Evolutionary conservation across 1,140 invertebrate species (phyloP).

Genomic region (Drosophila pseudoananassae): DNA sequence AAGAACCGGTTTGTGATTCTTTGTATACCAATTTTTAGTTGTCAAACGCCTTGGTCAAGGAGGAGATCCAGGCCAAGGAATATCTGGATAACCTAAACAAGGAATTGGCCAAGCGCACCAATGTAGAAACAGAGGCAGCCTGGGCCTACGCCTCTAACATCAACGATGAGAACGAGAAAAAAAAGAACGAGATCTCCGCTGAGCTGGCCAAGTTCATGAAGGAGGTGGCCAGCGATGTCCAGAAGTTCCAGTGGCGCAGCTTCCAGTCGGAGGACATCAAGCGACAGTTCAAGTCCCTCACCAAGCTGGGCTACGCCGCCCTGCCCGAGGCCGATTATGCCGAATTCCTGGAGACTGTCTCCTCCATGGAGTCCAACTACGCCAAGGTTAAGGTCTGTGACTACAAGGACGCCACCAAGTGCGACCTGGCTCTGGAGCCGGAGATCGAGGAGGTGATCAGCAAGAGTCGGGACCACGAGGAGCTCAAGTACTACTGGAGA

Average conservation of each 20-base stretch:
- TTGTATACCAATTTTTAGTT: slow-evolving; percentile 28
- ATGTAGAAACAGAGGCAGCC: slow-evolving; percentile 85
- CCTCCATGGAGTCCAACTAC: slow-evolving; percentile 91
- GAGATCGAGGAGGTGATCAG: slow-evolving; percentile 89
- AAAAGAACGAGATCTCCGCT: slow-evolving; percentile 84
- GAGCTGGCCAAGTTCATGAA: slow-evolving; percentile 81
- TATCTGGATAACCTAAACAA: slow-evolving; percentile 87
- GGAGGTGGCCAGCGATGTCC: slow-evolving; percentile 85
- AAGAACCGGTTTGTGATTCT: background rate
- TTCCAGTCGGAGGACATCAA: slow-evolving; percentile 87
- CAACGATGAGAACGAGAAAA: slow-evolving; percentile 88
- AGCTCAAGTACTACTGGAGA: slow-evolving; percentile 90
- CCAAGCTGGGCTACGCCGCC: slow-evolving; percentile 88
- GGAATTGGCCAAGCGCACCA: slow-evolving; percentile 85
- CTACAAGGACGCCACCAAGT: slow-evolving; percentile 87
- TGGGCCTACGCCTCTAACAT: slow-evolving; percentile 92
- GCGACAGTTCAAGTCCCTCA: slow-evolving; percentile 88
- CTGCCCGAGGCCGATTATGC: slow-evolving; percentile 88
- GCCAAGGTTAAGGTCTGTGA: slow-evolving; percentile 92
- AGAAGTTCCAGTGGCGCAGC: slow-evolving; percentile 87
- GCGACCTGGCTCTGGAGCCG: slow-evolving; percentile 90
- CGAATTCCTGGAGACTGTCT: slow-evolving; percentile 87
- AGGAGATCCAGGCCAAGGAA: slow-evolving; percentile 86
- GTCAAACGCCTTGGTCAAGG: slow-evolving; percentile 72
- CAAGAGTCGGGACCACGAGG: slow-evolving; percentile 89